Evolutionary conservation across 2,113 vertebrate genomes (phyloP).

Genomic region (Fregetta grallaria): DNA sequence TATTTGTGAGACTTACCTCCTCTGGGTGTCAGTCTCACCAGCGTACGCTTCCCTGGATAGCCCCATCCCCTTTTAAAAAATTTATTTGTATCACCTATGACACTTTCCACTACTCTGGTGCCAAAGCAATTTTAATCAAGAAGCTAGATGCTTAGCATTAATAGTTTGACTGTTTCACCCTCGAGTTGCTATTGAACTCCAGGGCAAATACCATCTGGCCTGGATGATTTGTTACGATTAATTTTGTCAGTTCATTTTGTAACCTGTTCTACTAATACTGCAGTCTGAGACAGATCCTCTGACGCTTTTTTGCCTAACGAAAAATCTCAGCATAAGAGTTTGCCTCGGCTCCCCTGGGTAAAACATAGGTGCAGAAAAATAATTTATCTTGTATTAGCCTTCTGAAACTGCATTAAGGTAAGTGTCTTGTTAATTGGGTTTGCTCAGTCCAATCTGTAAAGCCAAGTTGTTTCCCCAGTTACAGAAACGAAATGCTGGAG

Average conservation of each 20-base stretch:
- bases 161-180: not conserved
- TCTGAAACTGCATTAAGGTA: not conserved
- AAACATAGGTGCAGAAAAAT: not conserved
- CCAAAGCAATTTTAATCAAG: not conserved
- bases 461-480: not conserved
- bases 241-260: not conserved
- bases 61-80: not conserved
- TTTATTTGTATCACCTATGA: not conserved
- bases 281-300: not conserved
- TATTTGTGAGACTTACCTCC: not conserved
- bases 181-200: not conserved
- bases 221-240: not conserved
- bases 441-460: not conserved
- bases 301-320: not conserved
- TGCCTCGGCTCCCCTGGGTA: rapidly evolving
- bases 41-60: not conserved
- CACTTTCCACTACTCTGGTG: not conserved
- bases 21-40: not conserved
- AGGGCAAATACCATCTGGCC: not conserved
- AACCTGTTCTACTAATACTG: not conserved
- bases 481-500: not conserved
- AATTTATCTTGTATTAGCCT: not conserved
- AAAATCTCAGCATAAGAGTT: not conserved
- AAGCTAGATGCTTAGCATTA: not conserved
- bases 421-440: not conserved